These are phyloP conservation scores for Acrocyrtus sp. DNA, from an alignment of 2,888 invertebrate species.

Conservation along the genomic window DNA sequence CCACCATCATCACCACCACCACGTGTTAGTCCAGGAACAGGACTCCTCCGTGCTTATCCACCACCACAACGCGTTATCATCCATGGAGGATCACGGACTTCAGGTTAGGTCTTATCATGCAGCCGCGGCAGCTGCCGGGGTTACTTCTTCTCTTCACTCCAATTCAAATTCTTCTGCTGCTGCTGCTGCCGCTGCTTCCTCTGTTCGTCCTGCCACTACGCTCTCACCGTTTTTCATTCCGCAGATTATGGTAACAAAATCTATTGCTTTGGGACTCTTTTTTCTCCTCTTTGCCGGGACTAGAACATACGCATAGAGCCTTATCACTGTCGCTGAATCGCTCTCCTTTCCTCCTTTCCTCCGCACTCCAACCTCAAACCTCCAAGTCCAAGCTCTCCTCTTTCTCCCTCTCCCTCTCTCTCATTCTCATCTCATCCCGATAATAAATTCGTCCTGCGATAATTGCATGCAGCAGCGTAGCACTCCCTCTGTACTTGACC, in stretches of 20 bases:
- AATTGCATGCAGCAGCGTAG: background rate
- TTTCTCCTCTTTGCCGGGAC: background rate
- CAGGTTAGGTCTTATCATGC: slow-evolving; percentile 51
- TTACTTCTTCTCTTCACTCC: slow-evolving; percentile 38
- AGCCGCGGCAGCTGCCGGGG: slow-evolving; percentile 38
- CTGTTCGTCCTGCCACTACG: slow-evolving; percentile 54
- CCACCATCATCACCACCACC: slow-evolving; percentile 65
- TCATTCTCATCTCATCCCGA: background rate
- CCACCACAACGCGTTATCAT: slow-evolving; percentile 80
- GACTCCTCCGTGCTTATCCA: slow-evolving; percentile 73
- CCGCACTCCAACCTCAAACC: no score
- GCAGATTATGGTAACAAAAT: slow-evolving; percentile 55
- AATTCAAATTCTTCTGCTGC: slow-evolving; percentile 35
- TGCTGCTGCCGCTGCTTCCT: slow-evolving; percentile 20
- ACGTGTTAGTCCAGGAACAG: slow-evolving; percentile 72
- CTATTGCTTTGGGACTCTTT: background rate
- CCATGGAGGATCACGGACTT: slow-evolving; percentile 71
- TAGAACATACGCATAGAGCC: no score
- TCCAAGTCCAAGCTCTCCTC: no score
- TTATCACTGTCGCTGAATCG: no score
- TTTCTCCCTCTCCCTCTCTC: slow-evolving; percentile 10
- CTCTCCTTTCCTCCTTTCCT: background rate
- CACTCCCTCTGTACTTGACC: background rate
- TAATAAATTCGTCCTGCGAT: slow-evolving; percentile 2
- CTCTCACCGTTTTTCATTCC: slow-evolving; percentile 60